phyloP scores from a whole-genome alignment of 2,113 vertebrate species.

The Hippocampus mohnikei region DNA sequence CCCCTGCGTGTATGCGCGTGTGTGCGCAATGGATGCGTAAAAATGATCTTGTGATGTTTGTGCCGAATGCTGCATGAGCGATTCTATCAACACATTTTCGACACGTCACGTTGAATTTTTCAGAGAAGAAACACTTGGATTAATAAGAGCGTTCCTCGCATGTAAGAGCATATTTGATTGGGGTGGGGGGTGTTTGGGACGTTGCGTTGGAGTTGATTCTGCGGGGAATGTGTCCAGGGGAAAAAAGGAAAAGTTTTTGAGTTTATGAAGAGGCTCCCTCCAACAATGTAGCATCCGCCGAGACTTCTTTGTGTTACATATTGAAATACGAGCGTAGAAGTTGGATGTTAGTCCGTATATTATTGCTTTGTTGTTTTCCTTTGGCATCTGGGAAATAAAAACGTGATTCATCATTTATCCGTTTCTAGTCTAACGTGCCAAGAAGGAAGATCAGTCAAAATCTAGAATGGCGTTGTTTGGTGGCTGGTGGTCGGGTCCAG shows the following conservation, averaged over 20 bases:
- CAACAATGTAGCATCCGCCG: not conserved
- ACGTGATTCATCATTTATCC: not conserved
- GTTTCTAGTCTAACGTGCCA: too few relatives aligned
- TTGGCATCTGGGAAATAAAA: not conserved
- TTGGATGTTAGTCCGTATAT: not conserved
- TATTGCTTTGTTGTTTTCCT: not conserved
- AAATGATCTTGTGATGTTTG: not conserved
- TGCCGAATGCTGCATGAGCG: not conserved
- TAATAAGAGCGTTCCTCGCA: not conserved
- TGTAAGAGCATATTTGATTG: not conserved
- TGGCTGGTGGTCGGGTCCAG: too few relatives aligned
- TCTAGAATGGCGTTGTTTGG: too few relatives aligned
- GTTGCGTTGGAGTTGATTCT: not conserved
- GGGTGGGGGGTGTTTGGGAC: not conserved
- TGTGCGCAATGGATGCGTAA: conserved; percentile 23
- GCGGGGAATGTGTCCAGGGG: not conserved
- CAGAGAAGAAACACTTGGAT: not conserved
- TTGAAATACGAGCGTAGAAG: too few relatives aligned
- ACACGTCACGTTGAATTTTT: not conserved
- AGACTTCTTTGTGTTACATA: not conserved
- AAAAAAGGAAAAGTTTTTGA: not conserved
- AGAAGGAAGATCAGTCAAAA: too few relatives aligned
- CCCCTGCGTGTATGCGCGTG: not conserved
- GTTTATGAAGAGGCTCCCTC: not conserved
- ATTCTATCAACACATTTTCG: not conserved